A percentile compares a stretch with the other conserved stretches of the same genome.
These are phyloP conservation scores for Eristalinus sepulchralis DNA, from an alignment of 2,888 invertebrate genomes.

Conservation along the genomic window DNA sequence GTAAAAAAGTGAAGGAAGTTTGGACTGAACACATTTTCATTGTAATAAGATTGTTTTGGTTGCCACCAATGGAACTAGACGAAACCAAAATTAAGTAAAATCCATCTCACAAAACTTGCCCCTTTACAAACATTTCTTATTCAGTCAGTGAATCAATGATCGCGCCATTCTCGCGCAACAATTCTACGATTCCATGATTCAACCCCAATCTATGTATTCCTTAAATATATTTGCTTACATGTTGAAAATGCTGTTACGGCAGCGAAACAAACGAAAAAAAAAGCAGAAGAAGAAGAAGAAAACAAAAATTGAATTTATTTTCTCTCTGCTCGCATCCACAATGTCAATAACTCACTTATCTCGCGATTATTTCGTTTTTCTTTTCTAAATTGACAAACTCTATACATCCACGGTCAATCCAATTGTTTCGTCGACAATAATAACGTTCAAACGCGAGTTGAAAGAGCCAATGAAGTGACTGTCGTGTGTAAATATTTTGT, in stretches of 20 bases:
- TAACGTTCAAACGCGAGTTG: constrained; percentile 37
- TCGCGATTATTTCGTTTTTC: constrained; percentile 44
- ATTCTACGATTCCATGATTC: neutral
- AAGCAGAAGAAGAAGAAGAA: neutral
- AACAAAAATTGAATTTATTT: neutral
- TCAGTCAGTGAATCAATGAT: neutral
- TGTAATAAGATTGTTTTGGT: too few species aligned
- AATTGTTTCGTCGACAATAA: constrained; percentile 58
- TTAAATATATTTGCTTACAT: neutral
- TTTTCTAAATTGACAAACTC: constrained; percentile 49
- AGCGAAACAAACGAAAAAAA: neutral
- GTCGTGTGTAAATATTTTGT: constrained; percentile 22
- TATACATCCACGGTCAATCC: constrained; percentile 63
- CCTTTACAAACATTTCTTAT: too few species aligned
- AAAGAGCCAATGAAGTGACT: constrained; percentile 22
- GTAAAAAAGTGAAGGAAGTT: too few species aligned
- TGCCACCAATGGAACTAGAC: too few species aligned
- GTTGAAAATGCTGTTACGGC: neutral
- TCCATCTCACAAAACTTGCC: too few species aligned
- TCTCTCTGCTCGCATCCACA: constrained; percentile 8
- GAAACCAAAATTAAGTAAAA: too few species aligned
- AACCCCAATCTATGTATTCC: neutral
- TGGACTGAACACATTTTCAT: too few species aligned
- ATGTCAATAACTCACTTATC: constrained; percentile 51
- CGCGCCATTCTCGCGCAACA: neutral